Evolutionary conservation across 2,888 invertebrate species (phyloP).

Genomic region (Apodemia mormo): DNA sequence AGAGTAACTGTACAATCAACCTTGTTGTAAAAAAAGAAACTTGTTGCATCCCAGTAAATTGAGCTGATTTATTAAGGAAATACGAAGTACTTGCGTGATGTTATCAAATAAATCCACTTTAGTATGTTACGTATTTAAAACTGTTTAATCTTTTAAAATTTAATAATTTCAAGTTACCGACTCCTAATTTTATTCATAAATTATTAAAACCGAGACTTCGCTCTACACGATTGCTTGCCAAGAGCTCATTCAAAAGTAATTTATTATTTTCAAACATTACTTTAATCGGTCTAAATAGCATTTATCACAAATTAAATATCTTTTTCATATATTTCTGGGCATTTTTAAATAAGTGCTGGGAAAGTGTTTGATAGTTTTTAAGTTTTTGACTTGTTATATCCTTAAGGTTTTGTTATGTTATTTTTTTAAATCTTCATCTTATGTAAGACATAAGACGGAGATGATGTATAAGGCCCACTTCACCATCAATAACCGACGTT

Average conservation of each 20-base stretch:
- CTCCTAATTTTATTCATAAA: constrained; percentile 15
- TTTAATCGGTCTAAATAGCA: background rate
- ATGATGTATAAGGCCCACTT: too few relatives aligned
- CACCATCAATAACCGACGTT: too few relatives aligned
- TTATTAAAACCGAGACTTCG: constrained; percentile 22
- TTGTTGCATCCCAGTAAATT: constrained; percentile 1
- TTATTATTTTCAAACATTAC: constrained; percentile 26
- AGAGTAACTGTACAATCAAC: constrained; percentile 10
- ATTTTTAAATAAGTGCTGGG: background rate
- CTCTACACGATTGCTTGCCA: constrained; percentile 37
- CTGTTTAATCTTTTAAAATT: background rate
- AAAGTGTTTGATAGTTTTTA: too few relatives aligned
- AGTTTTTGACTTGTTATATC: too few relatives aligned
- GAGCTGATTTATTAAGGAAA: constrained; percentile 24
- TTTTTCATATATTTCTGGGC: background rate
- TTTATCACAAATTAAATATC: background rate
- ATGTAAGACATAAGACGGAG: too few relatives aligned
- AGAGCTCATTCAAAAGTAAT: constrained; percentile 32
- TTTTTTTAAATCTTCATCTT: too few relatives aligned
- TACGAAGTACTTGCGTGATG: constrained; percentile 34
- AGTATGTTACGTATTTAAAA: constrained; percentile 9
- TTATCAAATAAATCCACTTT: constrained; percentile 22
- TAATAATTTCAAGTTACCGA: background rate
- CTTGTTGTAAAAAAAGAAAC: background rate
- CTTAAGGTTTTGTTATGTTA: too few relatives aligned